phyloP scores from a whole-genome alignment of 2,888 invertebrate species.

The Carabus problematicus region DNA sequence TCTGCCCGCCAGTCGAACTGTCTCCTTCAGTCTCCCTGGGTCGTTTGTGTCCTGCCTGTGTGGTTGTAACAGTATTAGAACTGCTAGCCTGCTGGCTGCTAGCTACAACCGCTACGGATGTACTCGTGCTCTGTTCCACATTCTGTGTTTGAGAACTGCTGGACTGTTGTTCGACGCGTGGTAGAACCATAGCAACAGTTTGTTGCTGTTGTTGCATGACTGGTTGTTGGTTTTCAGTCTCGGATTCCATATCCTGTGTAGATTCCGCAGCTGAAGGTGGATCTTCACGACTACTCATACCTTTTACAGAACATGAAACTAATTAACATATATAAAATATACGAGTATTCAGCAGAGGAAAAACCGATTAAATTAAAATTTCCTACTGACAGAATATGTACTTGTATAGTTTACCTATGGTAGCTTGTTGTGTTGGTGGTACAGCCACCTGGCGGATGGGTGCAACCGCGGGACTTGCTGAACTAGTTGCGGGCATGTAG shows the following conservation, averaged over 20 bases:
- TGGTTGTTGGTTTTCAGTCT: slow-evolving; percentile 53
- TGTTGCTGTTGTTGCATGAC: slow-evolving; percentile 60
- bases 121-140: slow-evolving; percentile 54
- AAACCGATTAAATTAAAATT: too few species aligned
- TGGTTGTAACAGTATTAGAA: slow-evolving; percentile 73
- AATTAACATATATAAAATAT: slow-evolving; percentile 24
- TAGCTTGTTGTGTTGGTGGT: slow-evolving; percentile 62
- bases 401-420: slow-evolving; percentile 29
- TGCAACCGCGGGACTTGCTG: slow-evolving; percentile 65
- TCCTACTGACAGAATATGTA: background rate
- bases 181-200: slow-evolving; percentile 75
- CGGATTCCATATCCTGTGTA: slow-evolving; percentile 65
- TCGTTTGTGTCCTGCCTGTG: slow-evolving; percentile 69
- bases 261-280: slow-evolving; percentile 58
- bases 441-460: slow-evolving; percentile 71
- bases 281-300: slow-evolving; percentile 42
- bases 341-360: background rate
- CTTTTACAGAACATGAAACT: background rate
- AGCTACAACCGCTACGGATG: slow-evolving; percentile 51
- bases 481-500: slow-evolving; percentile 86
- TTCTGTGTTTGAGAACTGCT: slow-evolving; percentile 55
- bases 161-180: slow-evolving; percentile 72
- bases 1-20: slow-evolving; percentile 58
- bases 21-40: slow-evolving; percentile 66
- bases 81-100: slow-evolving; percentile 62